phyloP scores from a whole-genome alignment of 1,140 invertebrate species.

The Psix sp. region DNA sequence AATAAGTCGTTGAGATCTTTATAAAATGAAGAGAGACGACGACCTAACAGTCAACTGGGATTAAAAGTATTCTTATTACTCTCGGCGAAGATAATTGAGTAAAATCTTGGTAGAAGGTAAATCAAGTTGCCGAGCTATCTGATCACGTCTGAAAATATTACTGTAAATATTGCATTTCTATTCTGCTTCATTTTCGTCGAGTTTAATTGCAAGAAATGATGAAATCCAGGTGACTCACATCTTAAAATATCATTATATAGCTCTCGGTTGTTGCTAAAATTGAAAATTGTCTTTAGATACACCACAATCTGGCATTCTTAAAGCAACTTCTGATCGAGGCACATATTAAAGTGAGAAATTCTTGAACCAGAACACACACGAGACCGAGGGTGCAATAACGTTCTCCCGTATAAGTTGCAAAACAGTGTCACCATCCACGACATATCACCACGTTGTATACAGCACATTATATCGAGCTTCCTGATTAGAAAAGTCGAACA shows the following conservation, averaged over 20 bases:
- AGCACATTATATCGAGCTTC: constrained; percentile 19
- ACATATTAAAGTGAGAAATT: constrained; percentile 38
- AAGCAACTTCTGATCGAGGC: constrained; percentile 18
- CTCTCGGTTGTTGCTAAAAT: constrained; percentile 17
- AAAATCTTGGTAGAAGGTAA: no score
- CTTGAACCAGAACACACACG: constrained; percentile 28
- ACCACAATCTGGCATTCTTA: constrained; percentile 14
- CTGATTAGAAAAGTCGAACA: constrained; percentile 33
- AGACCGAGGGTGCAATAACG: constrained; percentile 27
- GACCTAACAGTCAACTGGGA: no score
- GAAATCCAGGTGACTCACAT: no score
- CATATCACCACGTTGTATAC: constrained; percentile 22
- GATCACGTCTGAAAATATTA: no score
- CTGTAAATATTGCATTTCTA: no score
- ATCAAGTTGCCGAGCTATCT: no score
- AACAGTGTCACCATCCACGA: constrained; percentile 10
- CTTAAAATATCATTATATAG: not conserved
- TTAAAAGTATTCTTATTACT: no score
- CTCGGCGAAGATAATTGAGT: no score
- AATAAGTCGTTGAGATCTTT: no score
- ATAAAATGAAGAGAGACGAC: no score
- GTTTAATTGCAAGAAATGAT: no score
- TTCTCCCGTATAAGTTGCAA: constrained; percentile 20
- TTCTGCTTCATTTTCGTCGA: no score
- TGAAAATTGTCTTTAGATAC: constrained; percentile 6